A percentile compares a stretch with the other conserved stretches of the same genome.
phyloP scores from a whole-genome alignment of 2,797 vertebrate species.

The Gobio occitaniae region DNA sequence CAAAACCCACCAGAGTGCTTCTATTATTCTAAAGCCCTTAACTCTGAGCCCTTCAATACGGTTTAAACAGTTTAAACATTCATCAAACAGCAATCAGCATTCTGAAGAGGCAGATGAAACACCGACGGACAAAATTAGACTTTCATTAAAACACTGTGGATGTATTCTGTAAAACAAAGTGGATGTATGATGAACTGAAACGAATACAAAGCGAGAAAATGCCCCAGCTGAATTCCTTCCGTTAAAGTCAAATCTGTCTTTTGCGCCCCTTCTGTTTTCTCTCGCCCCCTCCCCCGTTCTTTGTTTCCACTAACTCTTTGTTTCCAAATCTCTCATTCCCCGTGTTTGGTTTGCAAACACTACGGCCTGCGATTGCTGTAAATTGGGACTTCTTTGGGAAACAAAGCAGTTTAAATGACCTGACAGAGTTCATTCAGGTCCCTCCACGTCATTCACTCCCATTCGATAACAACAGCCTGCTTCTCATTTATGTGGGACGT shows the following conservation, averaged over 20 bases:
- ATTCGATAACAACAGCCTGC: constrained; percentile 40
- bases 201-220: constrained; percentile 33
- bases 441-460: constrained; percentile 33
- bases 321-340: constrained; percentile 47
- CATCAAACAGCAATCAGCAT: constrained; percentile 35
- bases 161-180: constrained; percentile 34
- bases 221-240: constrained; percentile 14
- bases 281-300: constrained; percentile 58
- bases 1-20: constrained; percentile 22
- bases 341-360: constrained; percentile 24
- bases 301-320: constrained; percentile 36
- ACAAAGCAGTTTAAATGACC: constrained; percentile 48
- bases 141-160: constrained; percentile 23
- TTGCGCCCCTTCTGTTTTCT: background rate
- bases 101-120: constrained; percentile 41
- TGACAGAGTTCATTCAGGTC: constrained; percentile 45
- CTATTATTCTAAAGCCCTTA: constrained; percentile 35
- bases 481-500: constrained; percentile 35
- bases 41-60: constrained; percentile 26
- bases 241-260: constrained; percentile 25
- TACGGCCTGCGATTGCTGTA: constrained; percentile 19
- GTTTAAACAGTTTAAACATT: constrained; percentile 36
- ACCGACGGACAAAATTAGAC: constrained; percentile 9
- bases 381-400: constrained; percentile 51
- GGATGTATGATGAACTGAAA: constrained; percentile 34